A percentile compares a stretch with the other conserved stretches of the same genome.
phyloP scores from a whole-genome alignment of 2,888 invertebrate species.

The Enchytraeus crypticus region DNA sequence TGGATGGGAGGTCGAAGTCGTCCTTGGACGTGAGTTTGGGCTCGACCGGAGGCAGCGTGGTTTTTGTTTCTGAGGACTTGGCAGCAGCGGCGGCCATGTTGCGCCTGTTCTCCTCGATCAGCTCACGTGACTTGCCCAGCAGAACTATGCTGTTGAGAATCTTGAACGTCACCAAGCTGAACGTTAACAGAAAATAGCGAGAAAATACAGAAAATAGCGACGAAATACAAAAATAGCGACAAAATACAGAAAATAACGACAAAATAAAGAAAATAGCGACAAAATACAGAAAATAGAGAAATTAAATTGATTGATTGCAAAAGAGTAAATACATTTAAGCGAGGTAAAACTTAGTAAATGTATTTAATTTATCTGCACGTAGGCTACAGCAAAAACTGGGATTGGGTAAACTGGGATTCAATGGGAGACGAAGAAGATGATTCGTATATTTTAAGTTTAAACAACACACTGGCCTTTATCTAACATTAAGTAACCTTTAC shows the following conservation, averaged over 20 bases:
- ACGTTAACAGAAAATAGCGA: neutral
- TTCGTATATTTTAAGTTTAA: no score
- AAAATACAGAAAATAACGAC: neutral
- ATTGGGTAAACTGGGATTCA: no score
- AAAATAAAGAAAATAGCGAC: neutral
- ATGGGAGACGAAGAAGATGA: no score
- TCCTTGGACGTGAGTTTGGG: slow-evolving; percentile 7
- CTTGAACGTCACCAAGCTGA: slow-evolving; percentile 39
- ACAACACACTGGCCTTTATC: no score
- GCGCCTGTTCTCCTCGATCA: slow-evolving; percentile 59
- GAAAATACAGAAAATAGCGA: neutral
- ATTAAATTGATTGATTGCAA: neutral
- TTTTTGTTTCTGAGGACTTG: neutral
- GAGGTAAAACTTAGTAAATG: no score
- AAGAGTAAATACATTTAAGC: no score
- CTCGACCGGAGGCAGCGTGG: neutral
- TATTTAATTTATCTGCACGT: no score
- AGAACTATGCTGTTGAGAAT: slow-evolving; percentile 79
- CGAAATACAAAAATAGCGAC: neutral
- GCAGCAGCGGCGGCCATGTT: neutral
- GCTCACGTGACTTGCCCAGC: slow-evolving; percentile 78
- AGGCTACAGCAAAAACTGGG: no score
- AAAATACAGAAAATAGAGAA: neutral
- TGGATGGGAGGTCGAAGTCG: slow-evolving; percentile 13
- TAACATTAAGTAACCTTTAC: no score